Evolutionary conservation across 2,888 invertebrate species (phyloP).

Genomic region (Meteorus colon): DNA sequence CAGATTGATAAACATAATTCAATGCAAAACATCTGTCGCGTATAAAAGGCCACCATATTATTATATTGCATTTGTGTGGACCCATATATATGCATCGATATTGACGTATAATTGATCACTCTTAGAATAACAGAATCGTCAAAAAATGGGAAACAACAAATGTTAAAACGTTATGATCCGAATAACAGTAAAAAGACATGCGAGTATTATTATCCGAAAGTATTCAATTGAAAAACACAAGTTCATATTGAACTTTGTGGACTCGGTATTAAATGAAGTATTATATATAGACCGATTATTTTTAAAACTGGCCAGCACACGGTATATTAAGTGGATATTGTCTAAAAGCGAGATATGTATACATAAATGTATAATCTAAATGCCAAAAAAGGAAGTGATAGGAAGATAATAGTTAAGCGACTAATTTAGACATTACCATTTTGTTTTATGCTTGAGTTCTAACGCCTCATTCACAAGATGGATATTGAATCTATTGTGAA

Average conservation of each 20-base stretch:
- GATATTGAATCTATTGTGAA: constrained; percentile 5
- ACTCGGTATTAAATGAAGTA: constrained; percentile 28
- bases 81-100: constrained; percentile 27
- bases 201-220: not conserved
- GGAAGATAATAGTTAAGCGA: not conserved
- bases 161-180: not conserved
- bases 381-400: constrained; percentile 11
- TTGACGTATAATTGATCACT: constrained; percentile 39
- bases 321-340: not conserved
- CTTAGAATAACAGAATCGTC: constrained; percentile 33
- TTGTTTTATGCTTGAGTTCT: constrained; percentile 14
- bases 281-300: constrained; percentile 23
- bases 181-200: not conserved
- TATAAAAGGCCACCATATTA: constrained; percentile 13
- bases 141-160: constrained; percentile 14
- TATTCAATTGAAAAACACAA: constrained; percentile 8
- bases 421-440: not conserved
- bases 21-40: not conserved
- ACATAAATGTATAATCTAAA: constrained; percentile 4
- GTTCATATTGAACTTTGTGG: constrained; percentile 44
- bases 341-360: not conserved
- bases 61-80: constrained; percentile 36
- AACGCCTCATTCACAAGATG: constrained; percentile 32
- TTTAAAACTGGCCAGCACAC: not conserved
- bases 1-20: constrained; percentile 8